A percentile compares a stretch with the other conserved stretches of the same genome.
phyloP scores from a whole-genome alignment of 1,140 invertebrate genomes.

The Magallana angulata region DNA sequence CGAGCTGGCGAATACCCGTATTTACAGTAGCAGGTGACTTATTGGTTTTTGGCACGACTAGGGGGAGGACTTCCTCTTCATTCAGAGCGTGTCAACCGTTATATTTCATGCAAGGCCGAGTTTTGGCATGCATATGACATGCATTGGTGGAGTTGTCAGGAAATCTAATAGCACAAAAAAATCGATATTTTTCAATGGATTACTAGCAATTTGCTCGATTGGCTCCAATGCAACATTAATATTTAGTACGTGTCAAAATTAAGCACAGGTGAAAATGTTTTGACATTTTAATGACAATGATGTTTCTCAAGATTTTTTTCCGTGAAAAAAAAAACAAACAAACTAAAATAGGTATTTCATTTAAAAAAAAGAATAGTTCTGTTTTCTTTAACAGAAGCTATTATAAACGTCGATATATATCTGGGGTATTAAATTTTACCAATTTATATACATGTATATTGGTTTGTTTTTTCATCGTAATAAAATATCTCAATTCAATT shows the following conservation, averaged over 20 bases:
- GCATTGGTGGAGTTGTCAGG: conserved; percentile 16
- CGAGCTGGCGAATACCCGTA: background rate
- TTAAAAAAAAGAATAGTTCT: too few relatives aligned
- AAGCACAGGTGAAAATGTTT: conserved; percentile 9
- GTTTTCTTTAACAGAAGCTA: too few relatives aligned
- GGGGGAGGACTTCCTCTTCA: conserved; percentile 2
- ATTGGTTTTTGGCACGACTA: background rate
- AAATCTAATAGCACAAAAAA: background rate
- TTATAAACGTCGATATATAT: too few relatives aligned
- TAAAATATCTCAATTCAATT: too few relatives aligned
- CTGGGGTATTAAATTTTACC: too few relatives aligned
- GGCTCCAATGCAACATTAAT: conserved; percentile 22
- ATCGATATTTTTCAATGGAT: background rate
- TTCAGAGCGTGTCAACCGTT: conserved; percentile 28
- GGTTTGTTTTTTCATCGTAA: too few relatives aligned
- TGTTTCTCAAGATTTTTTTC: background rate
- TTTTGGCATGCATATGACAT: conserved; percentile 34
- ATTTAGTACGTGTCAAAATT: conserved; percentile 33
- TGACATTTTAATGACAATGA: conserved; percentile 19
- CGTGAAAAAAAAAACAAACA: too few relatives aligned
- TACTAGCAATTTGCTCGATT: background rate
- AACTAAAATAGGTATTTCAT: too few relatives aligned
- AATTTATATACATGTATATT: too few relatives aligned
- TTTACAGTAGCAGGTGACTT: conserved; percentile 23
- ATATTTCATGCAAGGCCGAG: conserved; percentile 32